phyloP scores from a whole-genome alignment of 1,140 invertebrate genomes.

The Druon quercuslanigerum region DNA sequence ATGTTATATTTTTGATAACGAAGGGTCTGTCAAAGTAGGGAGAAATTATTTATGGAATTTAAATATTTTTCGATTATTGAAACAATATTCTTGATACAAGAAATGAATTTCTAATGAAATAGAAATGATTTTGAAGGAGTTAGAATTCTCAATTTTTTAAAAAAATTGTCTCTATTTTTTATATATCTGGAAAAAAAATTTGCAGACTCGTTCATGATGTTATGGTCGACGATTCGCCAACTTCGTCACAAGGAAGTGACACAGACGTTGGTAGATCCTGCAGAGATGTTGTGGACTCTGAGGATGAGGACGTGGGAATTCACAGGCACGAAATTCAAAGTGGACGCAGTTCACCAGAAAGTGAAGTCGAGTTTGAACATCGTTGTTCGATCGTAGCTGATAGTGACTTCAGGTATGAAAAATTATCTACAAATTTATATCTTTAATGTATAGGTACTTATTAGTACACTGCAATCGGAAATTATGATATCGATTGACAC shows the following conservation, averaged over 20 bases:
- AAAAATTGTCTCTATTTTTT: conserved; percentile 2
- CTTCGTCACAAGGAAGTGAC: conserved; percentile 83
- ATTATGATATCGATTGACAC: too few relatives aligned
- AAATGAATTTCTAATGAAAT: too few relatives aligned
- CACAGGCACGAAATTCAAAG: conserved; percentile 67
- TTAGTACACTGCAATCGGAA: too few relatives aligned
- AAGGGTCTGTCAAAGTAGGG: not conserved
- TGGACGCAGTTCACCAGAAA: conserved; percentile 69
- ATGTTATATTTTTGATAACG: not conserved
- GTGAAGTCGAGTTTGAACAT: conserved; percentile 69
- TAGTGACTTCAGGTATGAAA: conserved; percentile 69
- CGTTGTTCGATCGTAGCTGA: conserved; percentile 71
- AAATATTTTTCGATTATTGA: too few relatives aligned
- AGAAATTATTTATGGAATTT: not conserved
- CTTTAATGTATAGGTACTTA: too few relatives aligned
- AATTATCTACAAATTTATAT: not conserved
- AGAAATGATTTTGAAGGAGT: too few relatives aligned
- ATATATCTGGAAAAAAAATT: not conserved
- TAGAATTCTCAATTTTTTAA: not conserved
- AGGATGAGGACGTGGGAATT: conserved; percentile 66
- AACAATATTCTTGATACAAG: too few relatives aligned
- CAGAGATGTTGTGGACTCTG: conserved; percentile 52
- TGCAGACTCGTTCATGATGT: conserved; percentile 86
- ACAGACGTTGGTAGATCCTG: conserved; percentile 63
- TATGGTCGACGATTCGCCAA: conserved; percentile 84